These are phyloP conservation scores for Plotosus lineatus DNA, from an alignment of 2,113 vertebrate genomes.

Conservation along the genomic window DNA sequence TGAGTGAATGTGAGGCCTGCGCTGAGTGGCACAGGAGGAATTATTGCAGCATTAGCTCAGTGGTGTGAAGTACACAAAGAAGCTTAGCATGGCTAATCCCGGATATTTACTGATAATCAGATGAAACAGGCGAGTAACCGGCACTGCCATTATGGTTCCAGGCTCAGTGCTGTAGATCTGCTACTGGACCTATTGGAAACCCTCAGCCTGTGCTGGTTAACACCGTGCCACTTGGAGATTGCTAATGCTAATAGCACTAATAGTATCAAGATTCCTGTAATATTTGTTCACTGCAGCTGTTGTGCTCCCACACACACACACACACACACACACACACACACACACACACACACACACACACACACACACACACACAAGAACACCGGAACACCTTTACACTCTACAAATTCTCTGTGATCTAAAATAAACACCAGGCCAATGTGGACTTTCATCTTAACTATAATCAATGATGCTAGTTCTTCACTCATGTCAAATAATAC, in stretches of 20 bases:
- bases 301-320: neutral
- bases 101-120: slow-evolving; percentile 84
- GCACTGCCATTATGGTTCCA: slow-evolving; percentile 74
- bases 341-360: neutral
- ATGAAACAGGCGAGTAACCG: slow-evolving; percentile 77
- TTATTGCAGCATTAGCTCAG: slow-evolving; percentile 84
- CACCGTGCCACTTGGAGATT: neutral
- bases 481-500: neutral
- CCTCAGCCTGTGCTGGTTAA: neutral
- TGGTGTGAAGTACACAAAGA: slow-evolving; percentile 86
- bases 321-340: neutral
- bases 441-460: neutral
- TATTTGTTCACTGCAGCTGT: neutral
- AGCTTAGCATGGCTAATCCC: slow-evolving; percentile 82
- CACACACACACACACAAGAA: neutral
- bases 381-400: neutral
- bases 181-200: neutral
- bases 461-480: neutral
- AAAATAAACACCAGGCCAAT: neutral
- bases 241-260: neutral
- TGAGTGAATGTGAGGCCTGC: slow-evolving; percentile 72
- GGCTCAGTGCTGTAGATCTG: slow-evolving; percentile 42
- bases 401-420: neutral
- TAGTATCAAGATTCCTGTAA: slow-evolving; percentile 5
- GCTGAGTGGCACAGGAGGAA: slow-evolving; percentile 81